A percentile compares a stretch with the other conserved stretches of the same genome.
Evolutionary conservation across 2,888 invertebrate species (phyloP).

Genomic region (Tortrix viridana): DNA sequence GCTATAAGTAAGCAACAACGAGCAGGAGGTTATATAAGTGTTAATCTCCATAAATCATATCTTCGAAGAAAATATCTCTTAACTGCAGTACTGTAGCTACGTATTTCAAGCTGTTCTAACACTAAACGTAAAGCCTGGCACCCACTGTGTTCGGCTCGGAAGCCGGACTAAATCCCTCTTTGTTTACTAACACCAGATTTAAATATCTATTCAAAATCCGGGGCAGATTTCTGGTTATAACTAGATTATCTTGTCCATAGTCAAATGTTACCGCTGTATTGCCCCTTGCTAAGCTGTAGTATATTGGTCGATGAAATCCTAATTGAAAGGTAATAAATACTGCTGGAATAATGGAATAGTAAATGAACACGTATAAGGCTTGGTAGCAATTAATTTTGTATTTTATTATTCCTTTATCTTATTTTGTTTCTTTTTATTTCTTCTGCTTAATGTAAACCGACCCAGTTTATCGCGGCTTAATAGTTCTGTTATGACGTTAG

Average conservation of each 20-base stretch:
- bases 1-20: no score
- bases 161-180: constrained; percentile 9
- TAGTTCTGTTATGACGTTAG: constrained; percentile 3
- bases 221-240: neutral
- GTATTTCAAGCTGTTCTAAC: constrained; percentile 1
- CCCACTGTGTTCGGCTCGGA: neutral
- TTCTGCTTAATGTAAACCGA: no score
- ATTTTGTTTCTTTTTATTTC: no score
- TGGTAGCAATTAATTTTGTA: no score
- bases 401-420: no score
- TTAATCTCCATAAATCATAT: no score
- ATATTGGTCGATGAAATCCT: no score
- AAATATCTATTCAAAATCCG: neutral
- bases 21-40: no score
- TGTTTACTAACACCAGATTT: neutral
- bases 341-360: no score
- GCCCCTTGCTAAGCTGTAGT: no score
- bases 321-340: no score
- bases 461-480: neutral
- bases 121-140: constrained; percentile 12
- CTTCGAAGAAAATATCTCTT: constrained; percentile 1
- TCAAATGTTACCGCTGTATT: neutral
- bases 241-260: neutral
- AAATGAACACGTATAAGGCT: no score
- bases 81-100: neutral